Conservation (phyloP, 2,113 vertebrate genomes). For the Brachypodius melanocephalos region DNA sequence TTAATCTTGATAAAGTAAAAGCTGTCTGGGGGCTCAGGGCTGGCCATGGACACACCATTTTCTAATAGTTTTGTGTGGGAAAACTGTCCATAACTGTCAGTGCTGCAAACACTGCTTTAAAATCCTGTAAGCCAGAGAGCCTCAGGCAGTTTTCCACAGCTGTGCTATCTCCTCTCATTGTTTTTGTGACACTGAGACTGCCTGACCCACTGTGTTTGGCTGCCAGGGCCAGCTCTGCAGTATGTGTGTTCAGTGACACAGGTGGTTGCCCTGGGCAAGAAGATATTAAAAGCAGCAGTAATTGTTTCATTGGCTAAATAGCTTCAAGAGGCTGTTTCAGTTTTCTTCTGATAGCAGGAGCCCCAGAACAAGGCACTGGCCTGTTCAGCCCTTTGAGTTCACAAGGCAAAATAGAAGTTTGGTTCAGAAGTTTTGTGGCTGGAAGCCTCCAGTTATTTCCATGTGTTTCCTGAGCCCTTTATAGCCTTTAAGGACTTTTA, state of each 20-base stretch:
- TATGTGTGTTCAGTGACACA: not conserved
- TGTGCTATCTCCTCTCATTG: constrained; percentile 40
- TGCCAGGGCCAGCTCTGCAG: constrained; percentile 6
- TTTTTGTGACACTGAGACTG: constrained; percentile 8
- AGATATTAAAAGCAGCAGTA: constrained; percentile 42
- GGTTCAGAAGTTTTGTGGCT: not conserved
- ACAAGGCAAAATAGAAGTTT: not conserved
- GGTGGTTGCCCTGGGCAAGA: constrained; percentile 49
- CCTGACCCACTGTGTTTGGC: constrained; percentile 9
- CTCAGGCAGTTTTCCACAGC: constrained; percentile 51
- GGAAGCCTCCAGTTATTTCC: not conserved
- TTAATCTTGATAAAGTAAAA: constrained; percentile 29
- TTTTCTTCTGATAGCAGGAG: not conserved
- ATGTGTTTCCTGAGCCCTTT: not conserved
- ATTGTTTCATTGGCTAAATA: constrained; percentile 27
- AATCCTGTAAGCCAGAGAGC: constrained; percentile 7
- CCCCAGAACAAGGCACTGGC: not conserved
- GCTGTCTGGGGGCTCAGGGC: not conserved
- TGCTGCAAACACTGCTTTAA: constrained; percentile 16
- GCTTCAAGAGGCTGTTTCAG: not conserved
- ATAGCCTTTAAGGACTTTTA: not conserved
- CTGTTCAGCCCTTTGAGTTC: not conserved
- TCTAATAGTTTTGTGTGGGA: constrained; percentile 32
- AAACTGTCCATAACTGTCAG: not conserved
- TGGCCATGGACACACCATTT: not conserved